Base-by-base conservation (phyloP, 2,113 vertebrate genomes). In the Osmerus eperlanus region DNA sequence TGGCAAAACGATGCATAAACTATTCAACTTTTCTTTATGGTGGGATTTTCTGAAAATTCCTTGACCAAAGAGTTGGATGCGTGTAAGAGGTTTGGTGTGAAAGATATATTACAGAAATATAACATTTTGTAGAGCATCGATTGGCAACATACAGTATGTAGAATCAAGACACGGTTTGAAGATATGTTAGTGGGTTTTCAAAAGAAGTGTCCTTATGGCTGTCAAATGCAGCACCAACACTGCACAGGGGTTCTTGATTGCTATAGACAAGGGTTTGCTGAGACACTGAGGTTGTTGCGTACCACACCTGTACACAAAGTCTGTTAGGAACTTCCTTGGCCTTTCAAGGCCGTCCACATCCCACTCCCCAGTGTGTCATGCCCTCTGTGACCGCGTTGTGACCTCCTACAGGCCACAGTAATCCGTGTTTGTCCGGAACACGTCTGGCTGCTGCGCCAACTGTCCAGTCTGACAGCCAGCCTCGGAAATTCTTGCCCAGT, bases 181-280 rank as follows among this genome's bases (percentile, higher is more conserved):
- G 86, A 91, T 91, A 90, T 91, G 85, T 90, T 84, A 88, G 87
- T 82, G 84, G 85, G 89, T 51, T 47, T 90, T 86, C 72, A 83
- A 89, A 84, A 86, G 89, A 87, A 89, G 85, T 84, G 83, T 87
- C 89, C 88, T 85, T 87, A 90, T 87, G 91, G 89, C 84, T 84
- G 82, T 87, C 88, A 87, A 86, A 90, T 83, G 87, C 56, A n/a
- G 56, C 74, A 72, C 78, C 78, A 54, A 76, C 78, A 63, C 86
- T 84, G 47, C 25, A 86, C 79, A 88, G 78, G 84, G 80, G 52
- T 81, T 86, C 85, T 83, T 77, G 84, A 77, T 86, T 81, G 82
- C 84, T 89, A 85, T 87, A 88, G 74, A 82, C 81, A 83, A 83
- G 72, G 76, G 66, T 84, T 85, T 70, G 73, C 77, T 84, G 86